Conservation (phyloP, 2,888 invertebrate genomes). For the Epinotia brunnichana region DNA sequence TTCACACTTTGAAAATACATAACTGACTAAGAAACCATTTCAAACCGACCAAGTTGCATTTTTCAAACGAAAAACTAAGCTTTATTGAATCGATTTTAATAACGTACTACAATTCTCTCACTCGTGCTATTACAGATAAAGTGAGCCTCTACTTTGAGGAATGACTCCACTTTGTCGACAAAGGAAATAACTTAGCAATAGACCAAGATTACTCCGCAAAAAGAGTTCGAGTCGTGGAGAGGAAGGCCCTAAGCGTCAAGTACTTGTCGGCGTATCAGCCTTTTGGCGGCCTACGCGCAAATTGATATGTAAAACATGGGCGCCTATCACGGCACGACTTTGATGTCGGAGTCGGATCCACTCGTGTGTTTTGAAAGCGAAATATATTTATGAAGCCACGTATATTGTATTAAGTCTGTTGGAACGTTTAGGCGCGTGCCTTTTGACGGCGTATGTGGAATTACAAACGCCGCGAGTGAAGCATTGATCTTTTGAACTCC, state of each 20-base stretch:
- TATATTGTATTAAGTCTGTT: slow-evolving; percentile 37
- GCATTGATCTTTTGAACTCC: neutral
- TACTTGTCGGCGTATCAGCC: neutral
- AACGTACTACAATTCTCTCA: slow-evolving; percentile 15
- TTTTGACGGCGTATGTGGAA: slow-evolving; percentile 13
- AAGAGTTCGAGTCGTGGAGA: neutral
- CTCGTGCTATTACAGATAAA: neutral
- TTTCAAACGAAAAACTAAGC: slow-evolving; percentile 13
- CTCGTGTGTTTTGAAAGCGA: slow-evolving; percentile 35
- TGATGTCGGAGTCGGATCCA: slow-evolving; percentile 39
- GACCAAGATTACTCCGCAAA: slow-evolving; percentile 33
- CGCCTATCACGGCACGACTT: slow-evolving; percentile 33
- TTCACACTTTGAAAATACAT: no score
- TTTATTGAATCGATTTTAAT: slow-evolving; percentile 26
- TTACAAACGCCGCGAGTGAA: slow-evolving; percentile 8
- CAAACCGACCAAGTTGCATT: neutral
- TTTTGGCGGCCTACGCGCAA: slow-evolving; percentile 20
- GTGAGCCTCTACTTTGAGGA: slow-evolving; percentile 21
- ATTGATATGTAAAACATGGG: slow-evolving; percentile 42
- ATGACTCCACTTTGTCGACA: slow-evolving; percentile 34
- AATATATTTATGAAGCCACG: slow-evolving; percentile 41
- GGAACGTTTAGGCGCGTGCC: slow-evolving; percentile 37
- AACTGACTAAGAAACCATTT: neutral
- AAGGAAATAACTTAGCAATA: slow-evolving; percentile 39
- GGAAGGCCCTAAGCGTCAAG: neutral